Evolutionary conservation across 2,113 vertebrate species (phyloP).

Genomic region (Pseudorasbora parva): DNA sequence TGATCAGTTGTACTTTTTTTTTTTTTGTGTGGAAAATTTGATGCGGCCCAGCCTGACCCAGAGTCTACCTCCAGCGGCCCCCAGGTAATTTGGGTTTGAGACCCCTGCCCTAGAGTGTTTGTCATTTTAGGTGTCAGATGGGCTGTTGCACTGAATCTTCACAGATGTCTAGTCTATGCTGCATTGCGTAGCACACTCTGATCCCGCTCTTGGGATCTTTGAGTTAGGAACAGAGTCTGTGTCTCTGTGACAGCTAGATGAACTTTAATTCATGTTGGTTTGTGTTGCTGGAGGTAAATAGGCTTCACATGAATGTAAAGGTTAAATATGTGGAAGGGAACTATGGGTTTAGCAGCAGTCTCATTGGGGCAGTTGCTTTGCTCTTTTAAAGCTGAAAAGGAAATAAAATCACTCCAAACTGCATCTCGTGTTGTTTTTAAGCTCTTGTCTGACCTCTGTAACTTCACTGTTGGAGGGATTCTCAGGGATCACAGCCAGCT

Average conservation of each 20-base stretch:
- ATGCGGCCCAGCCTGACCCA: no score
- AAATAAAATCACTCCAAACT: not conserved
- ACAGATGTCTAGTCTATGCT: not conserved
- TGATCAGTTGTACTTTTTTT: no score
- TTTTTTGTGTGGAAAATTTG: no score
- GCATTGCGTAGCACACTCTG: not conserved
- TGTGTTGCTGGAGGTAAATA: constrained; percentile 21
- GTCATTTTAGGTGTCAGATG: not conserved
- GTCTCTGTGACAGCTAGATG: constrained; percentile 3
- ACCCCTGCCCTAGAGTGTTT: no score
- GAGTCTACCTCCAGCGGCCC: no score
- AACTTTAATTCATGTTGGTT: constrained; percentile 16
- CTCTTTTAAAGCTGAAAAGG: not conserved
- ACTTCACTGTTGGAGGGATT: not conserved
- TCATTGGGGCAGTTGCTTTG: not conserved
- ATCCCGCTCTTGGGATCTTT: not conserved
- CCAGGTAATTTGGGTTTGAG: no score
- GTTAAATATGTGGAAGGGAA: constrained; percentile 31
- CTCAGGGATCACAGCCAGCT: constrained; percentile 10
- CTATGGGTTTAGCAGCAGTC: not conserved
- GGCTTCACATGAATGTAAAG: constrained; percentile 30
- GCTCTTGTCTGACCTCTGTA: not conserved
- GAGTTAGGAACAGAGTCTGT: not conserved
- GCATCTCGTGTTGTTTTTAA: constrained; percentile 4
- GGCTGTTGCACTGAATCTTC: not conserved